A percentile compares a stretch with the other conserved stretches of the same genome.
Evolutionary conservation across 2,113 vertebrate species (phyloP).

Genomic region (Toxotes jaculatrix): DNA sequence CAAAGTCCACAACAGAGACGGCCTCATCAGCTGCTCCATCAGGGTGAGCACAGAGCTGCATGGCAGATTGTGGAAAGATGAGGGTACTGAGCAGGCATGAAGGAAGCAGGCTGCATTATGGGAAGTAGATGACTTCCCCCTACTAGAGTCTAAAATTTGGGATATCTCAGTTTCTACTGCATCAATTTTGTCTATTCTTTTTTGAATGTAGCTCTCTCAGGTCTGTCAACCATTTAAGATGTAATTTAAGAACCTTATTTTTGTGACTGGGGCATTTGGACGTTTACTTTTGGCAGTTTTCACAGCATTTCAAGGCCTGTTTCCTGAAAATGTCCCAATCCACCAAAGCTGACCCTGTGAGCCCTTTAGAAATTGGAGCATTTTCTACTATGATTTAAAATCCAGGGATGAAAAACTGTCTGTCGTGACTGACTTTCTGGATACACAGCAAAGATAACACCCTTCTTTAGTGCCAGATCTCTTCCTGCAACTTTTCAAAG

Average conservation of each 20-base stretch:
- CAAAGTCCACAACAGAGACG: constrained; percentile 95
- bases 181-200: neutral
- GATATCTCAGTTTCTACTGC: neutral
- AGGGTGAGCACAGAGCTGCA: constrained; percentile 83
- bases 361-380: constrained; percentile 27
- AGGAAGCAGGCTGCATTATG: no score
- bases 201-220: neutral
- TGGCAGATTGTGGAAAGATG: neutral
- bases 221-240: no score
- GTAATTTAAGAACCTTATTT: no score
- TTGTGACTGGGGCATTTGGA: no score
- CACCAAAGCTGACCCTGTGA: constrained; percentile 14
- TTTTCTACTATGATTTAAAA: constrained; percentile 37
- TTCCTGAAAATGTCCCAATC: constrained; percentile 13
- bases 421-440: neutral
- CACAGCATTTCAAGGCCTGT: constrained; percentile 1
- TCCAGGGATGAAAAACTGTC: constrained; percentile 14
- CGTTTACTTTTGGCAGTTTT: neutral
- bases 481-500: neutral
- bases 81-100: no score
- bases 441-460: neutral
- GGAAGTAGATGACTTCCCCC: no score
- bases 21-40: constrained; percentile 98
- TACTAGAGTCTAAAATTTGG: no score
- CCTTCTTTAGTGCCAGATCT: no score